These are phyloP conservation scores for Vireo altiloquus DNA, from an alignment of 2,113 vertebrate genomes.

Conservation along the genomic window DNA sequence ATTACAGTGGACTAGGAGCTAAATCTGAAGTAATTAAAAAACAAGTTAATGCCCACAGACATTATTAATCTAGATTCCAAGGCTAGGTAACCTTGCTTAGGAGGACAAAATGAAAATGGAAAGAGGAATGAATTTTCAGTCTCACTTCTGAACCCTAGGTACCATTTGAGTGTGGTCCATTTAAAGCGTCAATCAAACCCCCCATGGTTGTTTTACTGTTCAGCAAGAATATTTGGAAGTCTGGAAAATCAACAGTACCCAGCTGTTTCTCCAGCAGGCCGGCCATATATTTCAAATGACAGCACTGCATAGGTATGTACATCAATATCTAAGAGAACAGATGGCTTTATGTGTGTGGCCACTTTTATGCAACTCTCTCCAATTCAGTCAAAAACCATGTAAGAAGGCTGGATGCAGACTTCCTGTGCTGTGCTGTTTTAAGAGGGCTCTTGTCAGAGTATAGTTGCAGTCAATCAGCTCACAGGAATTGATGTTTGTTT, in stretches of 20 bases:
- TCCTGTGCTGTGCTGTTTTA: neutral
- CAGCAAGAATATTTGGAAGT: slow-evolving; percentile 13
- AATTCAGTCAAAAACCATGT: neutral
- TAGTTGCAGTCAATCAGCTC: neutral
- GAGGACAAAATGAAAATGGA: neutral
- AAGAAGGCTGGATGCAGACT: neutral
- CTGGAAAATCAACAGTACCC: slow-evolving; percentile 43
- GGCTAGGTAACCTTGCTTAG: neutral
- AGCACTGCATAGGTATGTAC: slow-evolving; percentile 14
- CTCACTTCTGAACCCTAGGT: neutral
- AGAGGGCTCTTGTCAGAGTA: neutral
- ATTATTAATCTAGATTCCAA: neutral
- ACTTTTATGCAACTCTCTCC: neutral
- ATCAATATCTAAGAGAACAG: neutral
- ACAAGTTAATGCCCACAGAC: neutral
- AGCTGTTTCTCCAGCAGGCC: slow-evolving; percentile 25
- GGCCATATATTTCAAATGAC: slow-evolving; percentile 30
- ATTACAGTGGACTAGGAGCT: neutral
- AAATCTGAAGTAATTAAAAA: neutral
- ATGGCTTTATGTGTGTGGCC: slow-evolving; percentile 37
- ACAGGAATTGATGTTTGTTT: neutral
- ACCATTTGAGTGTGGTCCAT: neutral
- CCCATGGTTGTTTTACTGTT: slow-evolving; percentile 1
- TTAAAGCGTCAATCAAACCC: neutral
- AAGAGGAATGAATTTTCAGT: neutral